A percentile compares a stretch with the other conserved stretches of the same genome.
phyloP scores from a whole-genome alignment of 2,113 vertebrate genomes.

The Burhinus oedicnemus region DNA sequence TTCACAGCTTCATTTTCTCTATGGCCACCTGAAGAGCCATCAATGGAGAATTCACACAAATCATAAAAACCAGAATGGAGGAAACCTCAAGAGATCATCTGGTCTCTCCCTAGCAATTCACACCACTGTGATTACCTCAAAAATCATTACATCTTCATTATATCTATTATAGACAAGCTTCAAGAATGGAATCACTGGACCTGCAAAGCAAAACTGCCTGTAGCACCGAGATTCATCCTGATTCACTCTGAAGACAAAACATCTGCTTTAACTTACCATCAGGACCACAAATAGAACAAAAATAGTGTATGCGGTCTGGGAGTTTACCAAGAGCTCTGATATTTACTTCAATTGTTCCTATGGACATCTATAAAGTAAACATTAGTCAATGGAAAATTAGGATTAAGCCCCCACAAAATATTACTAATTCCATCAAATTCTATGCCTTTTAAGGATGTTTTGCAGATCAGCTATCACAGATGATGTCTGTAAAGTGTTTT shows the following conservation, averaged over 20 bases:
- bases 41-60: background rate
- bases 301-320: background rate
- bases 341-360: slow-evolving; percentile 34
- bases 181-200: background rate
- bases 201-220: background rate
- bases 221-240: background rate
- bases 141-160: slow-evolving; percentile 3
- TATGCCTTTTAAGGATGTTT: background rate
- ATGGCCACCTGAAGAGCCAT: background rate
- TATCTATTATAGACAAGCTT: background rate
- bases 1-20: background rate
- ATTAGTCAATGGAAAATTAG: background rate
- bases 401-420: background rate
- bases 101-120: background rate
- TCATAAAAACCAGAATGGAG: background rate
- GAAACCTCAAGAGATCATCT: background rate
- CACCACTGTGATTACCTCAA: background rate
- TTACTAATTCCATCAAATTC: background rate
- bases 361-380: background rate
- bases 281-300: slow-evolving; percentile 34
- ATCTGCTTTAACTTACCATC: slow-evolving; percentile 9
- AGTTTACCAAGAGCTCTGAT: background rate
- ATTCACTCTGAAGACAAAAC: background rate
- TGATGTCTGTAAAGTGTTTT: background rate
- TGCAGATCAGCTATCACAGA: background rate